phyloP scores from a whole-genome alignment of 2,888 invertebrate species.

The Zhengitettix transpicula region DNA sequence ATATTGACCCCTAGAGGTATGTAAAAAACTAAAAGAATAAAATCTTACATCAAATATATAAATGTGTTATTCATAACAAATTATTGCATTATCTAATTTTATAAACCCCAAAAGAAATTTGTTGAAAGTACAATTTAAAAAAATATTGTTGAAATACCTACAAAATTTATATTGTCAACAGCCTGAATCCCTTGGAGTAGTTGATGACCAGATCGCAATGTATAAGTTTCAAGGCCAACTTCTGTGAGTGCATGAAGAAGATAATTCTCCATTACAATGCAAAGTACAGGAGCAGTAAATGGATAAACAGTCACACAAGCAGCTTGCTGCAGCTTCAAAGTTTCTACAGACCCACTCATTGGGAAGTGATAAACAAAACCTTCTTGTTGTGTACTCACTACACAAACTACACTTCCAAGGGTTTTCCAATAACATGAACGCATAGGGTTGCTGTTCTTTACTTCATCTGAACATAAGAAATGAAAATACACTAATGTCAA shows the following conservation, averaged over 20 bases:
- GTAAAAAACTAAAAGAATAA: too few relatives aligned
- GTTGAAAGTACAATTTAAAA: too few relatives aligned
- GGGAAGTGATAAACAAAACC: constrained; percentile 57
- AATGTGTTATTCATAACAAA: too few relatives aligned
- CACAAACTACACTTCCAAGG: constrained; percentile 22
- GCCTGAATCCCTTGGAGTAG: constrained; percentile 32
- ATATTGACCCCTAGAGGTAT: too few relatives aligned
- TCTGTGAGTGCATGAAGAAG: constrained; percentile 58
- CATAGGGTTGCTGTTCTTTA: constrained; percentile 1
- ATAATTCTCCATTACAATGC: constrained; percentile 47
- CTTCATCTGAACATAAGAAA: background rate
- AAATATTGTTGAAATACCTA: constrained; percentile 13
- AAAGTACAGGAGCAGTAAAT: constrained; percentile 51
- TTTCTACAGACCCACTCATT: constrained; percentile 14
- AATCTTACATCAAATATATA: too few relatives aligned
- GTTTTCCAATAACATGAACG: constrained; percentile 1
- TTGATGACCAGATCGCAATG: constrained; percentile 44
- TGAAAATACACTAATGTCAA: background rate
- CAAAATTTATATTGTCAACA: constrained; percentile 28
- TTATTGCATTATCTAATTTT: too few relatives aligned
- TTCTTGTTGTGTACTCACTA: constrained; percentile 46
- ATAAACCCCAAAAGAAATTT: too few relatives aligned
- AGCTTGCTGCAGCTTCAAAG: constrained; percentile 6
- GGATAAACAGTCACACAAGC: constrained; percentile 45
- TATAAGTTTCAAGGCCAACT: constrained; percentile 61